These are phyloP conservation scores for Drosophila pectinifera DNA, from an alignment of 1,140 invertebrate species.

Conservation along the genomic window DNA sequence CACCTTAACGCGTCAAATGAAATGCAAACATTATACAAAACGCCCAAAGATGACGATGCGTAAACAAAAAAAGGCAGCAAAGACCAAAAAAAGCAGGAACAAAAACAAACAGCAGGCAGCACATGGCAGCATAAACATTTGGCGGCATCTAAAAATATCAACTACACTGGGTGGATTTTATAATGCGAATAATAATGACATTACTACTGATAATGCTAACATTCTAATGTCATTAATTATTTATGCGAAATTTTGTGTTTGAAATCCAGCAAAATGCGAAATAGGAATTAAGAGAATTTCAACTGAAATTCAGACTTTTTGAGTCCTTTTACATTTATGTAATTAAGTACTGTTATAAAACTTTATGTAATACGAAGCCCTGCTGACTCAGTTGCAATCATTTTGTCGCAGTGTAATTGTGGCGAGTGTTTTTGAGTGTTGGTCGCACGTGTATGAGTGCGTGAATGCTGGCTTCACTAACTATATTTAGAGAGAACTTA, in stretches of 20 bases:
- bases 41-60: slow-evolving; percentile 51
- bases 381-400: no score
- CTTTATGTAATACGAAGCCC: no score
- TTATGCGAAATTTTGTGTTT: not conserved
- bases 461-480: slow-evolving; percentile 27
- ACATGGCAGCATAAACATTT: slow-evolving; percentile 75
- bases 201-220: not conserved
- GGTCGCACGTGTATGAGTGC: slow-evolving; percentile 35
- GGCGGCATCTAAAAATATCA: slow-evolving; percentile 57
- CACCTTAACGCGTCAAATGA: slow-evolving; percentile 71
- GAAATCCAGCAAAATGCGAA: not conserved
- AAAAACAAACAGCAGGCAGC: slow-evolving; percentile 44
- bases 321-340: no score
- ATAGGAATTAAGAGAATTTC: no score
- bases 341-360: no score
- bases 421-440: slow-evolving; percentile 17
- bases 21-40: slow-evolving; percentile 73
- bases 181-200: not conserved
- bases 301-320: no score
- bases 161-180: slow-evolving; percentile 12
- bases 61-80: slow-evolving; percentile 45
- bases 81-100: slow-evolving; percentile 39
- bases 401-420: slow-evolving; percentile 17
- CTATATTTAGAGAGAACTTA: slow-evolving; percentile 63
- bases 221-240: not conserved